Evolutionary conservation across 2,113 vertebrate species (phyloP), one percentile per base, ranked within the genome.

Genomic region (Menidia beryllina): DNA sequence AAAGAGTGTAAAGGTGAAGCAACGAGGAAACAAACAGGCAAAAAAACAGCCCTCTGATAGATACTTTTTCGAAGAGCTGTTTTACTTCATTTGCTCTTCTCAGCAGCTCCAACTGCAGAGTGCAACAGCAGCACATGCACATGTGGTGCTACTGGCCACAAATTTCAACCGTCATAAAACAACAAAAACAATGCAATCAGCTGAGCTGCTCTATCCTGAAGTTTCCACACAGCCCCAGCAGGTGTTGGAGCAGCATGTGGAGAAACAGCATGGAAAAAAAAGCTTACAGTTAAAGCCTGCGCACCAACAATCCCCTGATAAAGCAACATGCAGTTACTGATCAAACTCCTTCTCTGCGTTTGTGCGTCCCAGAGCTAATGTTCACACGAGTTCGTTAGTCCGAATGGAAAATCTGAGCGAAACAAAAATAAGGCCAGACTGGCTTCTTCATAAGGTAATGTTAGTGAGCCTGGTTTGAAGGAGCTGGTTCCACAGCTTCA

Each of bases 311-410:
- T 56, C 48, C 47, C 47, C 57, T 45, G 41, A 82, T 82, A 77
- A 88, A 79, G 61, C 76, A 67, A 61, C 14, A 38, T 75, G 83
- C 47, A 54, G 89, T 92, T 90, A 92, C 90, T 91, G 81, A 91
- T 91, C 89, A 90, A 91, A 83, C 88, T 52, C 39, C 25, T 38
- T 57, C 55, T 67, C 27, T 52, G 61, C 78, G 27, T 23, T 10
- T 20, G 36, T n/a, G 57, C 34, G 21, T 27, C 59, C 48, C 7
- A 49, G 50, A 75, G 89, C 87, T 91, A 90, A 91, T 91, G 90
- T 88, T 91, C 85, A 90, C 83, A 87, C 85, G 8, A 26, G 67
- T 77, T n/a, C 0, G 63, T 85, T 69, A 70, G 77, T 56, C 75
- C 64, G 58, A 48, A 54, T 87, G 90, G 86, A 90, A 90, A 90